A percentile compares a stretch with the other conserved stretches of the same genome.
These are phyloP conservation scores for Drosophila paranaensis DNA, from an alignment of 2,888 invertebrate species.

Conservation along the genomic window DNA sequence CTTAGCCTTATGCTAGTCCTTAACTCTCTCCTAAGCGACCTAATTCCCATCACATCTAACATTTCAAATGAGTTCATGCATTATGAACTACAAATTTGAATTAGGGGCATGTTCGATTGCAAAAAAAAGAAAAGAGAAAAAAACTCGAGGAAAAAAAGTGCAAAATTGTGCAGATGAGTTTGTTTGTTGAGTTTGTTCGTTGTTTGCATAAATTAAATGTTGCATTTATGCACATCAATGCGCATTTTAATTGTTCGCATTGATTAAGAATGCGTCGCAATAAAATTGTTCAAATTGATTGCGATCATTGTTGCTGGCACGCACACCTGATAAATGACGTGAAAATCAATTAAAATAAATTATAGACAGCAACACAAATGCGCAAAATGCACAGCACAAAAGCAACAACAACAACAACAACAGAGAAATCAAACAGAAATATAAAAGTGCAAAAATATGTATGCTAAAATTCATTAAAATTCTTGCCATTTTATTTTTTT, in stretches of 20 bases:
- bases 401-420: too few relatives aligned
- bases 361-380: conserved; percentile 16
- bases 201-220: conserved; percentile 68
- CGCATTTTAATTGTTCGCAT: conserved; percentile 66
- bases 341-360: conserved; percentile 73
- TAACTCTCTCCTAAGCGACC: neutral
- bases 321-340: conserved; percentile 67
- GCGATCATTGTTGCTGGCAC: conserved; percentile 30
- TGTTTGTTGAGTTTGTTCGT: conserved; percentile 22
- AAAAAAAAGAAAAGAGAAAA: neutral
- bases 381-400: neutral
- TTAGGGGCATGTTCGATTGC: neutral
- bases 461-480: conserved; percentile 9
- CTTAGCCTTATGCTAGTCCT: neutral
- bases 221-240: conserved; percentile 71
- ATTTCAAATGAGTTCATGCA: neutral
- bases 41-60: neutral
- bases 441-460: conserved; percentile 13
- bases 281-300: conserved; percentile 60
- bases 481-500: neutral
- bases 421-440: neutral
- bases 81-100: neutral
- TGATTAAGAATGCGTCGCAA: conserved; percentile 59
- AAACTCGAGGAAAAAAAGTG: neutral
- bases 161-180: conserved; percentile 13